phyloP scores from a whole-genome alignment of 2,888 invertebrate genomes.

The Cactoblastis cactorum region DNA sequence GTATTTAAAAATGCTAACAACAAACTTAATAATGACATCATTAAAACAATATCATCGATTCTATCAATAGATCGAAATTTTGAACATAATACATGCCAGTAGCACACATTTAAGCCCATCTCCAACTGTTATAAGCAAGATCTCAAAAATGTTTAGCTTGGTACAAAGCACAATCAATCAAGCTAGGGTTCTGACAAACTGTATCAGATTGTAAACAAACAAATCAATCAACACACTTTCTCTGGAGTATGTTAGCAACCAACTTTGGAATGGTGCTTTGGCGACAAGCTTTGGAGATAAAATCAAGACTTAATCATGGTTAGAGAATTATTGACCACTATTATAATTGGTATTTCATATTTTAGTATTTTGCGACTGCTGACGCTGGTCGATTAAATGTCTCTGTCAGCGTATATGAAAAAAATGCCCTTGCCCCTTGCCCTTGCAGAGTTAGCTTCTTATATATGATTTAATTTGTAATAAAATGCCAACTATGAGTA shows the following conservation, averaged over 20 bases:
- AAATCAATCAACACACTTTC: background rate
- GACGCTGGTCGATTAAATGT: no score
- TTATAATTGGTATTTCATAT: no score
- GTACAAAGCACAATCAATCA: constrained; percentile 2
- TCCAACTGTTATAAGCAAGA: background rate
- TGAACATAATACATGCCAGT: background rate
- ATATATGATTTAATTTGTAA: no score
- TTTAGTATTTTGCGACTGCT: no score
- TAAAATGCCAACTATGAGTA: no score
- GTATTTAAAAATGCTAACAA: background rate
- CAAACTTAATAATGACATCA: background rate
- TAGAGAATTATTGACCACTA: background rate
- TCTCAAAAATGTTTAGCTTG: constrained; percentile 3
- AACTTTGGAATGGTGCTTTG: background rate
- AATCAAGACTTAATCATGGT: background rate
- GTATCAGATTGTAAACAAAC: constrained; percentile 8
- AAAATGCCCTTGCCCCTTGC: no score
- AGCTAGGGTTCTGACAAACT: background rate
- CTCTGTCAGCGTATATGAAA: no score
- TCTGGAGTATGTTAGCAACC: background rate
- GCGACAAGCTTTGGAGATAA: background rate
- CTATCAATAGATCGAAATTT: background rate
- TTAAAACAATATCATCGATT: background rate
- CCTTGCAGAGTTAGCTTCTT: no score
- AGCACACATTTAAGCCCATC: background rate